These are phyloP conservation scores for Taenioides sp. DNA, from an alignment of 2,797 vertebrate genomes.

Conservation along the genomic window DNA sequence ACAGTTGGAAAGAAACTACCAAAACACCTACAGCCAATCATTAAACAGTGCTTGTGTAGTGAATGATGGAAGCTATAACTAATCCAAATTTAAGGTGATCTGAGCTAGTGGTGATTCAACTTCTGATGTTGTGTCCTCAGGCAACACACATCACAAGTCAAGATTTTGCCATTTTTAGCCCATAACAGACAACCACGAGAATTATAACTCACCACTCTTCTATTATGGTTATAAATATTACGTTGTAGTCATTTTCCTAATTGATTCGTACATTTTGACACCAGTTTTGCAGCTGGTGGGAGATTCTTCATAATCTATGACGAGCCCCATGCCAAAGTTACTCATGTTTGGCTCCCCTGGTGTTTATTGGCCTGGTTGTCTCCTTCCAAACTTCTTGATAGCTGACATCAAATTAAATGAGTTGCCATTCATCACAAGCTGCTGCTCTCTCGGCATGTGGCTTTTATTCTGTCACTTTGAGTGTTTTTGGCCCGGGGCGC, in stretches of 20 bases:
- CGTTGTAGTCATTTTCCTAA: not conserved
- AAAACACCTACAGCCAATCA: too few species aligned
- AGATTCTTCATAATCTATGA: constrained; percentile 4
- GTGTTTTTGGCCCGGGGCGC: constrained; percentile 9
- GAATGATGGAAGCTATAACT: not conserved
- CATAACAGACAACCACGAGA: not conserved
- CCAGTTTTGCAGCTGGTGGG: not conserved
- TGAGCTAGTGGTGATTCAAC: not conserved
- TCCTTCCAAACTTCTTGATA: constrained; percentile 7
- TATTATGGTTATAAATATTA: not conserved
- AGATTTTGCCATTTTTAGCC: not conserved
- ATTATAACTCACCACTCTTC: not conserved
- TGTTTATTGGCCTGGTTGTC: constrained; percentile 14
- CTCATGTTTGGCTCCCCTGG: constrained; percentile 1
- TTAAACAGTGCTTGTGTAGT: not conserved
- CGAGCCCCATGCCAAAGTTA: not conserved
- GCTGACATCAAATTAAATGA: constrained; percentile 13
- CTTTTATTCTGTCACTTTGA: constrained; percentile 9
- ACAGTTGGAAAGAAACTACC: too few species aligned
- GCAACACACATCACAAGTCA: not conserved
- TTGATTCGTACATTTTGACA: constrained; percentile 5
- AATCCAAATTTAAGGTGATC: not conserved
- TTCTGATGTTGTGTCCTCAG: not conserved
- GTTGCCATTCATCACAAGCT: constrained; percentile 10
- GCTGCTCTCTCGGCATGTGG: constrained; percentile 11